Base-by-base conservation (phyloP, 1,140 invertebrate species). In the Listronotus oregonensis region DNA sequence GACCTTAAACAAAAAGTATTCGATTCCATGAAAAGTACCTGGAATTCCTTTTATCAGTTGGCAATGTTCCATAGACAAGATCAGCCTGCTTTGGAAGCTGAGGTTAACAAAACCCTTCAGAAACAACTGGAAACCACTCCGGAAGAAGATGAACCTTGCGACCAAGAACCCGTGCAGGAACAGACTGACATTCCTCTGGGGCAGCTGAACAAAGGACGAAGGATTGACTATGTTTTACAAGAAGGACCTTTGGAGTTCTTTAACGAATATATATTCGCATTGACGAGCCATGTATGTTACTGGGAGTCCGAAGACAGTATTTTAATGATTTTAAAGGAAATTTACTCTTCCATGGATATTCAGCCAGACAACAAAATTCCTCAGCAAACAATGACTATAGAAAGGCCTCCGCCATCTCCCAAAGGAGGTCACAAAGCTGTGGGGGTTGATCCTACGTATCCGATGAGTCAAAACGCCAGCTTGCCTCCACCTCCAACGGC, bases 241-340 rank as follows among this genome's bases (percentile, higher is more conserved):
- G 96, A 99, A 82, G 91, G 93, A 43, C 96, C 97, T 0, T 87
- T 97, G 46, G 96, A 98, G 81, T 93, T 94, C 75, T 94, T 99
- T 72, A 98, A 98, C 79, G 95, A 98, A 77, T 98, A 98, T 78
- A 82, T 99, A 39, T 98, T 97, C 82, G 95, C 96, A 6, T 81
- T 98, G 47, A 89, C 89, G 55, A 95, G 94, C 80, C 96, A 98
- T 80, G 90, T 95, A 15, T 95, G 94, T 75, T 99, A 98, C 77
- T 99, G 96, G 96, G 92, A 96, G 75, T 97, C 95, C 0, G 95
- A 97, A 80, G 96, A 99, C 78, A 97, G 95, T 9, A 93, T 95
- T 78, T 80, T 99, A 32, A 79, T 99, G 77, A 93, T 98, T 6
- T 79, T 98, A 59, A 94, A 93, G 73, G 95, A 98, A 82, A 90